phyloP scores from a whole-genome alignment of 2,113 vertebrate species.

The Brachyistius frenatus region DNA sequence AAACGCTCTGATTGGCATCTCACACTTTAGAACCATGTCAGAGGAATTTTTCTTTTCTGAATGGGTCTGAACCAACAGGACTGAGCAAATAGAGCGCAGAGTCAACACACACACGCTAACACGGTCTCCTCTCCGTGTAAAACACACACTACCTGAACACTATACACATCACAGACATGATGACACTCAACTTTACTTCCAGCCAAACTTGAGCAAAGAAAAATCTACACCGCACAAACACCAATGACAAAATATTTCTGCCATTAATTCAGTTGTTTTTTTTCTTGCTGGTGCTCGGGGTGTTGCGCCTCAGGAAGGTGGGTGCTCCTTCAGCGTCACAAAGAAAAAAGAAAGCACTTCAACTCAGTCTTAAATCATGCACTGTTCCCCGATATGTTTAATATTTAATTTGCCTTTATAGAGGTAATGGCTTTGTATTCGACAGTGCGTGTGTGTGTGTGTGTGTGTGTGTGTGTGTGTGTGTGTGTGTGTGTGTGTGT shows the following conservation, averaged over 20 bases:
- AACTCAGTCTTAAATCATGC: slow-evolving; percentile 42
- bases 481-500: no score
- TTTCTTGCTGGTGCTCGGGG: slow-evolving; percentile 16
- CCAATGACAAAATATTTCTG: slow-evolving; percentile 10
- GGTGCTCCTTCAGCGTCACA: slow-evolving; percentile 8
- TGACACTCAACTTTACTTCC: neutral
- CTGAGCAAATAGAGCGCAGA: slow-evolving; percentile 40
- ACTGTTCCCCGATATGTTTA: slow-evolving; percentile 28
- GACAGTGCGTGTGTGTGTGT: no score
- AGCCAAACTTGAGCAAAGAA: neutral
- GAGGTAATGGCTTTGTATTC: slow-evolving; percentile 32
- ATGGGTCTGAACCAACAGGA: slow-evolving; percentile 46
- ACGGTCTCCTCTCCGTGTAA: neutral
- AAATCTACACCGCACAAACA: neutral
- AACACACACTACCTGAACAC: slow-evolving; percentile 30
- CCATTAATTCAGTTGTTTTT: slow-evolving; percentile 1
- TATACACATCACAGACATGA: neutral
- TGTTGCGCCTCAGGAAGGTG: neutral
- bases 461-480: no score
- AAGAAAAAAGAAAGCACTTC: slow-evolving; percentile 6
- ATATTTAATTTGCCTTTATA: slow-evolving; percentile 63
- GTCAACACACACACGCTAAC: slow-evolving; percentile 39
- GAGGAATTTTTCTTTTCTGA: slow-evolving; percentile 58
- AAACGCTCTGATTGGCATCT: slow-evolving; percentile 39
- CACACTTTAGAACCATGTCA: slow-evolving; percentile 41